Evolutionary conservation across 2,888 invertebrate genomes (phyloP), one percentile per base, ranked within the genome.

Genomic region (Achlya flavicornis): DNA sequence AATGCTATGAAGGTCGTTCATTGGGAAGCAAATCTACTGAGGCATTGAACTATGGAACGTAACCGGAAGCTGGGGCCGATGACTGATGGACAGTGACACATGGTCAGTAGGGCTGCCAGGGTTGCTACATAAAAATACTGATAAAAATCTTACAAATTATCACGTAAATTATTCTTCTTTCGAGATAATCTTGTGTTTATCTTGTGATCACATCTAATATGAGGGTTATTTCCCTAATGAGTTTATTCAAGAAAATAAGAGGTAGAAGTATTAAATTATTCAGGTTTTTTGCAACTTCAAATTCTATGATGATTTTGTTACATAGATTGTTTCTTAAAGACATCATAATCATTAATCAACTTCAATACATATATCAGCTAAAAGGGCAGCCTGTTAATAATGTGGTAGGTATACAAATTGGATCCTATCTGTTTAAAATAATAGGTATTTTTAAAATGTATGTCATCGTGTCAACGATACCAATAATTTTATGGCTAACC

Each of bases 21-120:
- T 76, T 79, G 74, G 81, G 80, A 79, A 80, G 77, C 74, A 74
- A 71, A 79, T 83, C 79, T 85, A 78, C 70, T 75, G 82, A 90
- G 91, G 81, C 91, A 89, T 89, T 91, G 91, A 91, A 91, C 91
- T 87, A 85, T 84, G 84, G 84, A 85, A 85, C 85, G 83, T 77
- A 84, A 85, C 88, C 90, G 91, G 90, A 91, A 91, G 85, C 75
- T 78, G 78, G 78, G 90, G 87, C 86, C 87, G 85, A 88, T 90
- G 91, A 90, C 90, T 89, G 91, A 87, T 84, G 87, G 78, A 79
- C 82, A 78, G 76, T 83, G 84, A 83, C 82, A 80, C 66, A 75
- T 73, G 67, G 68, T 59, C 62, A 71, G 43, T 77, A 86, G 85
- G 85, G 85, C 66, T 86, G 80, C 53, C 77, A 86, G 85, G 85